Evolutionary conservation across 2,113 vertebrate species (phyloP), one percentile per base, ranked within the genome.

Genomic region (Corythoichthys haematopterus): DNA sequence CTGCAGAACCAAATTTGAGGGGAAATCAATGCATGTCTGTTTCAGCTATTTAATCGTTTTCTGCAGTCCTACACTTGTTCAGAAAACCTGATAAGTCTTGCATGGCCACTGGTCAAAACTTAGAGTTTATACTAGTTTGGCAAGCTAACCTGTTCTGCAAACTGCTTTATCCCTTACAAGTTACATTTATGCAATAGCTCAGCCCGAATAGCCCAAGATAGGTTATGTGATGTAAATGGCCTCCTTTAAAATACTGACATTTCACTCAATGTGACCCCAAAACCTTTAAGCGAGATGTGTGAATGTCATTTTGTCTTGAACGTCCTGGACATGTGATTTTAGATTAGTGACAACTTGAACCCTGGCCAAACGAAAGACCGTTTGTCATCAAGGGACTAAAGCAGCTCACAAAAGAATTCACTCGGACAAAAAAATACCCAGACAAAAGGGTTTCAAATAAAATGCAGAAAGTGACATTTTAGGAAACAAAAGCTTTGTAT

Each of bases 181-280:
- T 47, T 6, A 36, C 28, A 56, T 71, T 50, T 51, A 71, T 38
- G 84, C 57, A 40, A 46, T 37, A 40, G 38, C 38, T 40, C 38
- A 40, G 38, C 3, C 3, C 38, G 38, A 40, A 40, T 40, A 70
- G 71, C 63, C 73, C 33, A 66, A 68, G 71, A 72, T 40, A 71
- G 77, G 76, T 71, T 80, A 57, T 66, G 28, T 82, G 75, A 85
- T 75, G 85, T 80, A 70, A 78, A 79, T 71, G 68, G 43, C 72
- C 67, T 79, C 65, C 46, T 83, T 81, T 85, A 86, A 88, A 84
- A 80, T 64, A 52, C 33, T 89, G 88, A 88, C 88, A 89, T 89
- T 91, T 90, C 66, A 66, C 38, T 55, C 52, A 85, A 71, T 79
- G 74, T 69, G 58, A 81, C 77, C 75, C 62, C 11, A 64, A 78